Evolutionary conservation across 2,113 vertebrate genomes (phyloP).

Genomic region (Phocoena sinus): DNA sequence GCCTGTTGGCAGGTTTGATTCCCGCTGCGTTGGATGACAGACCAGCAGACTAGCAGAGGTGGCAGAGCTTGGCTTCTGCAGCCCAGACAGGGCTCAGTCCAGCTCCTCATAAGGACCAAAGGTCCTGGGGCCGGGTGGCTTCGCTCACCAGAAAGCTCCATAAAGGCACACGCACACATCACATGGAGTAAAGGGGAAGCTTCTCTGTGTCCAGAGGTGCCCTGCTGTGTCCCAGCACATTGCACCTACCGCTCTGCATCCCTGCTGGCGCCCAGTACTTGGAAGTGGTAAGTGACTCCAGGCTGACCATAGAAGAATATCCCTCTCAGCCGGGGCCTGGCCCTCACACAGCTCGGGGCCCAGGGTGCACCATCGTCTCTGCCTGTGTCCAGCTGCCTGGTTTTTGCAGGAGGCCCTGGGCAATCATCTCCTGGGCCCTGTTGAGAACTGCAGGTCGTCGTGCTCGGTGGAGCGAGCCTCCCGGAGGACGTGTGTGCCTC

Average conservation of each 20-base stretch:
- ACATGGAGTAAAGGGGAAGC: rapidly evolving
- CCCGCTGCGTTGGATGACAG: rapidly evolving
- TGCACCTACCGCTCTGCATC: rapidly evolving
- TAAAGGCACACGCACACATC: rapidly evolving
- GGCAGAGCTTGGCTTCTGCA: not conserved
- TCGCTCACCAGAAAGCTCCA: not conserved
- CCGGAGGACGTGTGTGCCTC: rapidly evolving
- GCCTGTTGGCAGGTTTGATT: not conserved
- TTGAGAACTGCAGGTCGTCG: rapidly evolving
- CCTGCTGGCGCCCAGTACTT: rapidly evolving
- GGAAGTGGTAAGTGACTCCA: not conserved
- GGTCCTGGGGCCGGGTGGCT: too few relatives aligned
- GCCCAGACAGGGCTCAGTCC: not conserved
- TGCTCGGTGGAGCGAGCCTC: rapidly evolving
- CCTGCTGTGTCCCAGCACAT: rapidly evolving
- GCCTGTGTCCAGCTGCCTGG: not conserved
- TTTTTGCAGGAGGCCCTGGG: not conserved
- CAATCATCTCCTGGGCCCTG: not conserved
- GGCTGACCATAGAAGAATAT: rapidly evolving
- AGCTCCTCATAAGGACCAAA: not conserved
- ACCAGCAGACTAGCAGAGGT: too few relatives aligned
- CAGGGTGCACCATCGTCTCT: rapidly evolving
- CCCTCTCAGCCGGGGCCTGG: not conserved
- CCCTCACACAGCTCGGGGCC: not conserved
- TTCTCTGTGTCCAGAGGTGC: not conserved